A percentile compares a stretch with the other conserved stretches of the same genome.
Conservation (phyloP, 2,797 vertebrate genomes). For the Hoplostethus atlanticus region DNA sequence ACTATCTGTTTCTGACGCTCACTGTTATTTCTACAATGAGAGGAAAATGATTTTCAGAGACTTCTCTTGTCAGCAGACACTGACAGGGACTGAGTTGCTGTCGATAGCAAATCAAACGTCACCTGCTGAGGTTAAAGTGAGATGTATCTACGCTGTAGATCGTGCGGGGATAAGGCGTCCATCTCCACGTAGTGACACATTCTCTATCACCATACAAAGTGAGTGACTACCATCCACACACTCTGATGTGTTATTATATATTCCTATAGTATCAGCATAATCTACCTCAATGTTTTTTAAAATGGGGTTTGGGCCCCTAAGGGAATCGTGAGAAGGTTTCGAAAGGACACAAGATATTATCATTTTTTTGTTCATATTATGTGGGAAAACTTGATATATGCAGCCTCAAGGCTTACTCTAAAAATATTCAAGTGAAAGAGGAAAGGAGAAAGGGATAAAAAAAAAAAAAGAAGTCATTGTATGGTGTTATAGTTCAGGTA, state of each 20-base stretch:
- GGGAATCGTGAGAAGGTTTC: too few species aligned
- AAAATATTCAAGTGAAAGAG: too few species aligned
- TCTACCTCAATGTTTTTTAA: too few species aligned
- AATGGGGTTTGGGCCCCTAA: too few species aligned
- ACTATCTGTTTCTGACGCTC: neutral
- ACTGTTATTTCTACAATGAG: constrained; percentile 43
- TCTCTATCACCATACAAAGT: constrained; percentile 29
- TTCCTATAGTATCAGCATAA: neutral
- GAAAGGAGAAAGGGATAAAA: too few species aligned
- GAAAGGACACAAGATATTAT: too few species aligned
- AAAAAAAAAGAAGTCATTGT: too few species aligned
- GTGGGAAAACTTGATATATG: too few species aligned
- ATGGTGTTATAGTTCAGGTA: too few species aligned
- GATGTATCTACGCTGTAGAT: constrained; percentile 20
- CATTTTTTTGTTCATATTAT: too few species aligned
- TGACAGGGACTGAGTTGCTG: constrained; percentile 51
- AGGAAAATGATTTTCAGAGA: accelerated
- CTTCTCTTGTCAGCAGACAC: neutral
- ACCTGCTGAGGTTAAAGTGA: constrained; percentile 29
- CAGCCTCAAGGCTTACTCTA: too few species aligned
- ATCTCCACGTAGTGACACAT: neutral
- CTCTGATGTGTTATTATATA: neutral
- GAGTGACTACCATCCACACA: neutral
- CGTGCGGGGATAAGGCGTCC: accelerated
- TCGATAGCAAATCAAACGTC: accelerated